These are phyloP conservation scores for Arenicola marina DNA, from an alignment of 2,888 invertebrate species.

Conservation along the genomic window DNA sequence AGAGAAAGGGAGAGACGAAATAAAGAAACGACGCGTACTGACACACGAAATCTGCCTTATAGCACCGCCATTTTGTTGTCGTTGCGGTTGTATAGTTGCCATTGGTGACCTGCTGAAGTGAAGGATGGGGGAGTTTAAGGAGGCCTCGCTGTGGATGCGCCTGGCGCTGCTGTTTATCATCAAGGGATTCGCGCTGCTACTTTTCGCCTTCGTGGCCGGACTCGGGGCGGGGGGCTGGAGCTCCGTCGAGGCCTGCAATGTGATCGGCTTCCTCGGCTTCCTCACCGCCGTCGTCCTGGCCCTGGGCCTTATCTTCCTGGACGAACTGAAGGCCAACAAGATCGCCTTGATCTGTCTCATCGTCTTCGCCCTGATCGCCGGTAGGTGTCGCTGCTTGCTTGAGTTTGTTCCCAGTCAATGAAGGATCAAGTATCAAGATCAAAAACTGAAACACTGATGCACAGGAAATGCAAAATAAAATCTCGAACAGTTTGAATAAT, in stretches of 20 bases:
- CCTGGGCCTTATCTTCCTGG: constrained; percentile 10
- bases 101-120: no score
- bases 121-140: constrained; percentile 8
- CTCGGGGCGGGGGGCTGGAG: neutral
- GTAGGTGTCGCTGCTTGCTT: no score
- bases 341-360: constrained; percentile 8
- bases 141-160: constrained; percentile 9
- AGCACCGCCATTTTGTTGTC: no score
- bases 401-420: neutral
- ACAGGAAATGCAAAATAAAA: no score
- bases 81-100: no score
- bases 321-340: constrained; percentile 13
- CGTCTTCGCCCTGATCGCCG: constrained; percentile 9
- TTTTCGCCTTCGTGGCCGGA: constrained; percentile 11
- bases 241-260: neutral
- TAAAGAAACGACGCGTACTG: no score
- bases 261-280: constrained; percentile 15
- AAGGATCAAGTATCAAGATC: neutral
- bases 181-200: constrained; percentile 9
- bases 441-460: neutral
- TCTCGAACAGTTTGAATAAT: no score
- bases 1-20: no score
- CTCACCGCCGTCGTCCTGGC: constrained; percentile 9
- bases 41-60: no score
- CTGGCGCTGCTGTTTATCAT: constrained; percentile 6